Evolutionary conservation across 2,797 vertebrate species (phyloP), one percentile per base, ranked within the genome.

Genomic region (Labroides dimidiatus): DNA sequence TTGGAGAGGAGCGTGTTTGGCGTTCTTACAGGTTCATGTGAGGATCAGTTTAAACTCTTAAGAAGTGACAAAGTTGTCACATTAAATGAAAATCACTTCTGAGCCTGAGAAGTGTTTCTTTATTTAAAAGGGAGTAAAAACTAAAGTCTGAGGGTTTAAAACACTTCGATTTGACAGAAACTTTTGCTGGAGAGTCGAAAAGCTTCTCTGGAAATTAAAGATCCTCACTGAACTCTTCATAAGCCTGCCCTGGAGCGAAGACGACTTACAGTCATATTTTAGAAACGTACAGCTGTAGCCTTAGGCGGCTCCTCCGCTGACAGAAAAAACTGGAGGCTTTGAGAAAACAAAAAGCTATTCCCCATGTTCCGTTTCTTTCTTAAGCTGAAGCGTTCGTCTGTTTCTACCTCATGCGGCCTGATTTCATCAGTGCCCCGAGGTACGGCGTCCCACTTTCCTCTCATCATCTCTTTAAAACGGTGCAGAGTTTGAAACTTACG

Each of bases 401-500:
- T 63, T 59, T 64, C 16, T 43, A 48, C 57, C 17, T 16, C 45
- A 17, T 21, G 21, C 4, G 10, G 10, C 60, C 15, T 24, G 17
- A n/a, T 57, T 56, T 57, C 0, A 0, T 60, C 21, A 21, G 0
- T 57, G 55, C 75, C 55, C 43, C 14, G 33, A 49, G 58, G 36
- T 33, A 55, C 7, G 47, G 19, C 16, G 13, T 52, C 55, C 21
- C 5, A 57, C 51, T 66, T 67, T 23, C 10, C 3, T 11, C 2
- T n/a, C 36, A 36, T 3, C 6, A 1, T 52, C 10, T 9, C 8
- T 16, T 13, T 10, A 16, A 19, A 23, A 57, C 39, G 10, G 44
- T 1, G 13, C 13, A 47, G 1, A 33, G 30, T 33, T 33, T 51
- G 14, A 64, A 61, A 96, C 97, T 98, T 96, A 98, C 97, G 92